A percentile compares a stretch with the other conserved stretches of the same genome.
These are phyloP conservation scores for Rhamnusium bicolor DNA, from an alignment of 2,888 invertebrate species.

Conservation along the genomic window DNA sequence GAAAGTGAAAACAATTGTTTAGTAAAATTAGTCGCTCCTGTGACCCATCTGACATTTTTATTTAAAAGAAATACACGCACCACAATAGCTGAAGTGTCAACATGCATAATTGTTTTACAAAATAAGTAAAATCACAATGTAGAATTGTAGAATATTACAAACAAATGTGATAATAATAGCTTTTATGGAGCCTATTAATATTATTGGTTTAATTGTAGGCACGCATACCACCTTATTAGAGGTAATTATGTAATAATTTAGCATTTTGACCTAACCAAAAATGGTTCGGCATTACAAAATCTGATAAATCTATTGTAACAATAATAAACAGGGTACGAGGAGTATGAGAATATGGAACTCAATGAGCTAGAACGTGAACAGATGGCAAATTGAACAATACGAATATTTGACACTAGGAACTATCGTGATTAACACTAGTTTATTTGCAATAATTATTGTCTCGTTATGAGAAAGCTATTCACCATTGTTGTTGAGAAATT, in stretches of 20 bases:
- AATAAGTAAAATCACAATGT: neutral
- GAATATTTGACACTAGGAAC: slow-evolving; percentile 31
- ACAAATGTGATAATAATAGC: neutral
- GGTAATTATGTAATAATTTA: slow-evolving; percentile 22
- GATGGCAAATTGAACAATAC: slow-evolving; percentile 40
- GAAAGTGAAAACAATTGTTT: slow-evolving; percentile 70
- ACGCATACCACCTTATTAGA: slow-evolving; percentile 25
- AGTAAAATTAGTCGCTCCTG: slow-evolving; percentile 55
- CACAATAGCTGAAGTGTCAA: slow-evolving; percentile 6
- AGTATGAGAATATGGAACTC: slow-evolving; percentile 22
- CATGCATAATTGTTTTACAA: slow-evolving; percentile 1
- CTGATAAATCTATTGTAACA: slow-evolving; percentile 34
- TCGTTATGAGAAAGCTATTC: slow-evolving; percentile 21
- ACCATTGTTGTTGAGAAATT: slow-evolving; percentile 24
- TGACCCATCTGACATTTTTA: slow-evolving; percentile 44
- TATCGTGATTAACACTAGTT: slow-evolving; percentile 30
- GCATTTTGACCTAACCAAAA: slow-evolving; percentile 25
- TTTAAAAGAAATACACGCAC: slow-evolving; percentile 7
- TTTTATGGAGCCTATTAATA: neutral
- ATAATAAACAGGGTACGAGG: slow-evolving; percentile 23
- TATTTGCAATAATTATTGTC: slow-evolving; percentile 33
- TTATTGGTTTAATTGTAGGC: slow-evolving; percentile 20
- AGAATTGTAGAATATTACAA: neutral
- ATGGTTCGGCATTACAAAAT: slow-evolving; percentile 26
- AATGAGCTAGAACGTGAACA: slow-evolving; percentile 33